Conservation (phyloP, 2,797 vertebrate species). For the Darevskia mixta region DNA sequence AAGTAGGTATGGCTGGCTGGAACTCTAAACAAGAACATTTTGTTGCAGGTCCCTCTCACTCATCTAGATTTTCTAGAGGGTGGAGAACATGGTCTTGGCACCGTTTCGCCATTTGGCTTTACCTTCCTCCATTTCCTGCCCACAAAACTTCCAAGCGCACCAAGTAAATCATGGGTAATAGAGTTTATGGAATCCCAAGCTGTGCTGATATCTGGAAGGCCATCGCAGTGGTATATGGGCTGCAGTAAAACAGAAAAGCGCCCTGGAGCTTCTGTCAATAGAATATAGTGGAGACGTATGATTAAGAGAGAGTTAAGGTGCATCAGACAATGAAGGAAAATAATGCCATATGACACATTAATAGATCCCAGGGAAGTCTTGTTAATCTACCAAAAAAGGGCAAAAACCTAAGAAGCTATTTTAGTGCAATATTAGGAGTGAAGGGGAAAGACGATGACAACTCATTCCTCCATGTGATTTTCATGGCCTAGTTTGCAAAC, state of each 20-base stretch:
- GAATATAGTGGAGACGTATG: conserved; percentile 61
- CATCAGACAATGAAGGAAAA: conserved; percentile 64
- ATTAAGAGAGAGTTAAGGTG: conserved; percentile 67
- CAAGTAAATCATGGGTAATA: conserved; percentile 63
- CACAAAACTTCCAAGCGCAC: background rate
- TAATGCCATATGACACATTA: conserved; percentile 60
- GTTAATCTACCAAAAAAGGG: background rate
- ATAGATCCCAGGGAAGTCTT: conserved; percentile 66
- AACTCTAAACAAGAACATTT: too few species aligned
- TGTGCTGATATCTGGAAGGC: conserved; percentile 61
- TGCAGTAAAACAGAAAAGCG: conserved; percentile 71
- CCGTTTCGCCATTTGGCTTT: conserved; percentile 30
- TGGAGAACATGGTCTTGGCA: rapidly evolving
- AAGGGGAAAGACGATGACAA: background rate
- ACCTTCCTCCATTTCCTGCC: conserved; percentile 31
- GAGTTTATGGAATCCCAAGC: conserved; percentile 68
- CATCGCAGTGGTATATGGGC: conserved; percentile 63
- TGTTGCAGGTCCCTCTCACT: too few species aligned
- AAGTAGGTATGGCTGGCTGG: too few species aligned
- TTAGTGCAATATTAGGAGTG: background rate
- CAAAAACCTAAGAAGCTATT: too few species aligned
- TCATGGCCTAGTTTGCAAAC: conserved; percentile 1
- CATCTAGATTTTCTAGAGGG: rapidly evolving
- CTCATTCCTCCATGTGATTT: background rate
- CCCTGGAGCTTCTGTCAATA: conserved; percentile 61